A percentile compares a stretch with the other conserved stretches of the same genome.
Conservation (phyloP, 2,888 invertebrate species). For the Xylota segnis region DNA sequence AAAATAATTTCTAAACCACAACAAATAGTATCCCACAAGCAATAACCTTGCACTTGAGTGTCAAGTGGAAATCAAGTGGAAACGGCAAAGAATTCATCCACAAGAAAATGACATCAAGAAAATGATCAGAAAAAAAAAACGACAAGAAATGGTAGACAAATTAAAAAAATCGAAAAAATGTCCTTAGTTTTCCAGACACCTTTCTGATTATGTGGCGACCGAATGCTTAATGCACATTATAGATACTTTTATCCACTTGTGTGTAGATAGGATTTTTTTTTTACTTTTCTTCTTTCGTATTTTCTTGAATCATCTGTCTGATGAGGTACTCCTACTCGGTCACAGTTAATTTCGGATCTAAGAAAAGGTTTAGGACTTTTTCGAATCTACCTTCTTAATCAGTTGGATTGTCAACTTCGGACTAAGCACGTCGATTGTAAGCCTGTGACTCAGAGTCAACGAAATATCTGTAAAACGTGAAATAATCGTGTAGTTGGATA, state of each 20-base stretch:
- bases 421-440: conserved; percentile 30
- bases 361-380: conserved; percentile 16
- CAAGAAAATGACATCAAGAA: conserved; percentile 22
- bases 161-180: conserved; percentile 35
- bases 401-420: conserved; percentile 68
- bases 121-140: neutral
- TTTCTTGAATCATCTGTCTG: conserved; percentile 42
- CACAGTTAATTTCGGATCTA: conserved; percentile 19
- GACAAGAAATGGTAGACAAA: conserved; percentile 11
- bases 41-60: conserved; percentile 54
- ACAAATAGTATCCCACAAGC: conserved; percentile 38
- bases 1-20: conserved; percentile 48
- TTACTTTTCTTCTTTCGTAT: neutral
- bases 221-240: conserved; percentile 72
- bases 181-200: conserved; percentile 74
- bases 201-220: conserved; percentile 71
- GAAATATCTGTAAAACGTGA: neutral
- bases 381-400: conserved; percentile 58
- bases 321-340: conserved; percentile 41
- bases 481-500: neutral
- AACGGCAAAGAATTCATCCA: conserved; percentile 22
- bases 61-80: conserved; percentile 69
- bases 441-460: conserved; percentile 6
- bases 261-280: conserved; percentile 32
- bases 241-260: conserved; percentile 66